Evolutionary conservation across 2,113 vertebrate genomes (phyloP).

Genomic region (Phylloscopus trochiloides): DNA sequence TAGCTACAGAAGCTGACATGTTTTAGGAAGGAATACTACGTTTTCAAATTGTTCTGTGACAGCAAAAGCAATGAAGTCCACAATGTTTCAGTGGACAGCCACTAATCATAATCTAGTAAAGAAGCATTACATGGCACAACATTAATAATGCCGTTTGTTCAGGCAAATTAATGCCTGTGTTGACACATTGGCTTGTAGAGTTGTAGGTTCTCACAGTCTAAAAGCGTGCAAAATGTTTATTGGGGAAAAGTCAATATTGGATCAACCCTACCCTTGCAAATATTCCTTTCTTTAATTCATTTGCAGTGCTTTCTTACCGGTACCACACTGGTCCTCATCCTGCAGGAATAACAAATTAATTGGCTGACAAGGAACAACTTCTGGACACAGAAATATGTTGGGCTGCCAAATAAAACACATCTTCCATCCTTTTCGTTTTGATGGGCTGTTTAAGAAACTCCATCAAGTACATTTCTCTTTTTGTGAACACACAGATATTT

Average conservation of each 20-base stretch:
- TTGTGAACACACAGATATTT: slow-evolving; percentile 10
- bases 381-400: background rate
- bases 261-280: background rate
- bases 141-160: background rate
- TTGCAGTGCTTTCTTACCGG: background rate
- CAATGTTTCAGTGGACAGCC: background rate
- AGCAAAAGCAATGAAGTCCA: background rate
- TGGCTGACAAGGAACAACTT: background rate
- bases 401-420: slow-evolving; percentile 26
- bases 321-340: background rate
- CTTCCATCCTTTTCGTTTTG: background rate
- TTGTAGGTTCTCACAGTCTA: background rate
- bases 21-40: background rate
- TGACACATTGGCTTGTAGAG: background rate
- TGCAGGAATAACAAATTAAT: background rate
- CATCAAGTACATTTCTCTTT: background rate
- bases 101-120: background rate
- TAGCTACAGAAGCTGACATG: background rate
- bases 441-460: slow-evolving; percentile 27
- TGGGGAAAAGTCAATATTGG: background rate
- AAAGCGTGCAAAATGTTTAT: background rate
- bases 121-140: background rate
- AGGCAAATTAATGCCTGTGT: background rate
- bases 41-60: background rate
- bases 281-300: background rate